A percentile compares a stretch with the other conserved stretches of the same genome.
Evolutionary conservation across 2,888 invertebrate species (phyloP).

Genomic region (Zelleria hepariella): DNA sequence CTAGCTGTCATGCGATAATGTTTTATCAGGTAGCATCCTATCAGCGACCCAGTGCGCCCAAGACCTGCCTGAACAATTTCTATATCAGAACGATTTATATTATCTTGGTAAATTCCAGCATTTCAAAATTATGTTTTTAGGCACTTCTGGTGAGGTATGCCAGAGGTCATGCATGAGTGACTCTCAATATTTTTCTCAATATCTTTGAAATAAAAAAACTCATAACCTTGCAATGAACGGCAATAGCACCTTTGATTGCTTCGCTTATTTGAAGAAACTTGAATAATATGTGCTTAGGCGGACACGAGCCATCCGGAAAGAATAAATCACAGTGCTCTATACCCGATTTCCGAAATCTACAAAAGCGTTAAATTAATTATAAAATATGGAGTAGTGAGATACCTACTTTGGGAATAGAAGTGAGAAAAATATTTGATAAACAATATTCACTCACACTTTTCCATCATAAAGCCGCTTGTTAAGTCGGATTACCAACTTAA

Average conservation of each 20-base stretch:
- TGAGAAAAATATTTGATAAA: not conserved
- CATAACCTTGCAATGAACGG: slow-evolving; percentile 91
- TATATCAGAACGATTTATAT: not conserved
- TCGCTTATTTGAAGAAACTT: slow-evolving; percentile 87
- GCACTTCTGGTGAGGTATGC: not conserved
- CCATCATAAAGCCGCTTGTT: slow-evolving; percentile 88
- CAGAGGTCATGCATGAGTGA: not conserved
- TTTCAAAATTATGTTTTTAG: not conserved
- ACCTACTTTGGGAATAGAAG: too few relatives aligned
- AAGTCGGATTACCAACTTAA: slow-evolving; percentile 85
- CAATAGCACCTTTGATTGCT: slow-evolving; percentile 79
- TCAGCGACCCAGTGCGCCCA: slow-evolving; percentile 90
- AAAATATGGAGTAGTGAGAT: too few relatives aligned
- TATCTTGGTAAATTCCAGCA: not conserved
- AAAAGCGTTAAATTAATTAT: too few relatives aligned
- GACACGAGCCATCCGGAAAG: slow-evolving; percentile 90
- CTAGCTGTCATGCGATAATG: slow-evolving; percentile 84
- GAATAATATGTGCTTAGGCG: slow-evolving; percentile 81
- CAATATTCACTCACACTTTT: slow-evolving; percentile 61
- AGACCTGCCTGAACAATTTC: slow-evolving; percentile 80
- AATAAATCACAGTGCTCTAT: slow-evolving; percentile 90
- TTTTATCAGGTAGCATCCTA: slow-evolving; percentile 91
- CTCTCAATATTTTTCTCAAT: slow-evolving; percentile 1
- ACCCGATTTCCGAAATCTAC: slow-evolving; percentile 72
- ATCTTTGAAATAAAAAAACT: slow-evolving; percentile 17